Evolutionary conservation across 1,140 invertebrate genomes (phyloP), one percentile per base, ranked within the genome.

Genomic region (Penaeus vannamei): DNA sequence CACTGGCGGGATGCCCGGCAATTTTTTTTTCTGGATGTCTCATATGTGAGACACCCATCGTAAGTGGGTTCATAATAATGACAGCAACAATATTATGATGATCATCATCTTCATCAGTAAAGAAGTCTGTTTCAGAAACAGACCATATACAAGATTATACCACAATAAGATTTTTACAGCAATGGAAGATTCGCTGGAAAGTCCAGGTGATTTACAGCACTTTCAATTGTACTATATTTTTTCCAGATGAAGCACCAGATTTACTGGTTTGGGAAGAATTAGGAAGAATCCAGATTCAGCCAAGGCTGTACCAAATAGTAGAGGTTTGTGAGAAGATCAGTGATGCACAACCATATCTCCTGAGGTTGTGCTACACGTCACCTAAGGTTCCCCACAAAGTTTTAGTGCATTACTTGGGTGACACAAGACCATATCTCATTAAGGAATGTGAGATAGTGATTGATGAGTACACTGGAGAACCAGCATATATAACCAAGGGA

Each of bases 301-400:
- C 85, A 64, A 46, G 85, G 19, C 1, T 86, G 17, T 86, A 80
- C 72, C 85, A 86, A 59, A 29, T 86, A 29, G 32, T 86, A 23
- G 85, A 86, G 36, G 76, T 80, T 59, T 86, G 85, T 80, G 76
- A 86, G 60, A 61, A 46, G 32, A 64, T 86, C 29, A 46, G 3
- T n/a, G 85, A 80, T 23, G 76, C 60, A 7, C 26, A 61, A n/a
- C 61, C 85, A 62, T 46, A 46, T n/a, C 85, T 86, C 59, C 46
- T 86, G n/a, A 23, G 85, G n/a, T 36, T 86, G 8, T 46, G 76
- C n/a, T 86, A 86, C 76, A 86, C 85, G 0, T 86, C 85, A 17
- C 76, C 76, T 23, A 86, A 86, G 61, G 77, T 81, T n/a, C 85
- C 85, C 14, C 59, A 86, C 22, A 79, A 36, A 53, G 77, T 86